A percentile compares a stretch with the other conserved stretches of the same genome.
Conservation (phyloP, 2,797 vertebrate species). For the Onychomys torridus region DNA sequence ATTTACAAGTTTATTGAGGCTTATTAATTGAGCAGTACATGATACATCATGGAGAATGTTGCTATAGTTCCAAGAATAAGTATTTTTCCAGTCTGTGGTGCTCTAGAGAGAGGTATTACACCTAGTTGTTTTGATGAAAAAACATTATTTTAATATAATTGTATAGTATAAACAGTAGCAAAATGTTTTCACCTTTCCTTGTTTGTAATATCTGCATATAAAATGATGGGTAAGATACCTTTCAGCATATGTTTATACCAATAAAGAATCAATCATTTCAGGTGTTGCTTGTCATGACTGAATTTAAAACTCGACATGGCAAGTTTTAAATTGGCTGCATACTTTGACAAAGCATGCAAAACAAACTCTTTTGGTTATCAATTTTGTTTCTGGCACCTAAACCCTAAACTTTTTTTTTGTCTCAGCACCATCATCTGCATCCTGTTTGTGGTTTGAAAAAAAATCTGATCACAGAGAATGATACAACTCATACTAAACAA, state of each 20-base stretch:
- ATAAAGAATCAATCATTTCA: background rate
- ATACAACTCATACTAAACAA: constrained; percentile 49
- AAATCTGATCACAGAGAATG: constrained; percentile 73
- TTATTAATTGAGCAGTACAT: background rate
- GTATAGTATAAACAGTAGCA: background rate
- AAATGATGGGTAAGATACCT: background rate
- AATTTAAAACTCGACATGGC: constrained; percentile 59
- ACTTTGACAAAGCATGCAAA: constrained; percentile 14
- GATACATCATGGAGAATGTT: background rate
- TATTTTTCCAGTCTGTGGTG: background rate
- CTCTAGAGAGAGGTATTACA: background rate
- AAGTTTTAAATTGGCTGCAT: constrained; percentile 24
- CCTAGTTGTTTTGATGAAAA: background rate
- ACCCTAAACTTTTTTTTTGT: background rate
- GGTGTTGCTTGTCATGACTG: background rate
- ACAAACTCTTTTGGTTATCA: constrained; percentile 27
- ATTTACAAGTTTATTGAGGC: background rate
- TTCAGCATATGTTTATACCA: background rate
- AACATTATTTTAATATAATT: constrained; percentile 40
- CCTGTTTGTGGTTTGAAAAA: constrained; percentile 71
- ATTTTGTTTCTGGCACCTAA: constrained; percentile 59
- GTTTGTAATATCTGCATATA: background rate
- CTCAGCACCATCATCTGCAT: constrained; percentile 57
- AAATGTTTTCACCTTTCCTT: background rate
- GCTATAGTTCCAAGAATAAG: background rate